Percentiles rank a stretch among this genome's conserved stretches.
phyloP scores from a whole-genome alignment of 2,888 invertebrate genomes.

The Nymphalis urticae region DNA sequence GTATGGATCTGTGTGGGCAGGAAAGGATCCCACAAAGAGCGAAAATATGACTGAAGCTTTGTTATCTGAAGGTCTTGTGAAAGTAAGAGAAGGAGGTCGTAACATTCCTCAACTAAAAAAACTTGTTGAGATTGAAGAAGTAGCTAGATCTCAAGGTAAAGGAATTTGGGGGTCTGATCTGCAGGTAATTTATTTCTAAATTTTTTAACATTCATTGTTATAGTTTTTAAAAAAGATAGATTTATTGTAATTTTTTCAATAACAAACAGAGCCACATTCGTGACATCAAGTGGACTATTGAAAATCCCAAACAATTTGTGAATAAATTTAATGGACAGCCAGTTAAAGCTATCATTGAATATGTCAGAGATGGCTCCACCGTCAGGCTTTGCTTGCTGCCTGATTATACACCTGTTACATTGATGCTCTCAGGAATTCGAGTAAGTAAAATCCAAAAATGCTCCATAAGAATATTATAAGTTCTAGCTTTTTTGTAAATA shows the following conservation, averaged over 20 bases:
- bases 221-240: not conserved
- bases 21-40: conserved; percentile 88
- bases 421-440: conserved; percentile 97
- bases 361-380: conserved; percentile 98
- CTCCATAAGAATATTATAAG: no score
- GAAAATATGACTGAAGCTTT: conserved; percentile 95
- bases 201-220: not conserved
- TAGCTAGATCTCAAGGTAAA: conserved; percentile 92
- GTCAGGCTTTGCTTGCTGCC: conserved; percentile 95
- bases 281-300: conserved; percentile 93
- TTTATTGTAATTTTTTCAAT: not conserved
- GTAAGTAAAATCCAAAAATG: conserved; percentile 65
- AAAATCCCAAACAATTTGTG: conserved; percentile 86
- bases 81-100: conserved; percentile 84
- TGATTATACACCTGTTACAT: conserved; percentile 93
- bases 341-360: conserved; percentile 96
- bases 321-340: conserved; percentile 93
- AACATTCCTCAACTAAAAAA: conserved; percentile 84
- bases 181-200: conserved; percentile 50
- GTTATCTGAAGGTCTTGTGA: conserved; percentile 94
- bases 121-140: conserved; percentile 93
- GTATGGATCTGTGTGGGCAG: conserved; percentile 93
- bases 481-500: not conserved
- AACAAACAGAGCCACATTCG: conserved; percentile 86
- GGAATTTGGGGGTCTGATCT: conserved; percentile 87